Evolutionary conservation across 2,797 vertebrate genomes (phyloP).

Genomic region (Girardinus metallicus): DNA sequence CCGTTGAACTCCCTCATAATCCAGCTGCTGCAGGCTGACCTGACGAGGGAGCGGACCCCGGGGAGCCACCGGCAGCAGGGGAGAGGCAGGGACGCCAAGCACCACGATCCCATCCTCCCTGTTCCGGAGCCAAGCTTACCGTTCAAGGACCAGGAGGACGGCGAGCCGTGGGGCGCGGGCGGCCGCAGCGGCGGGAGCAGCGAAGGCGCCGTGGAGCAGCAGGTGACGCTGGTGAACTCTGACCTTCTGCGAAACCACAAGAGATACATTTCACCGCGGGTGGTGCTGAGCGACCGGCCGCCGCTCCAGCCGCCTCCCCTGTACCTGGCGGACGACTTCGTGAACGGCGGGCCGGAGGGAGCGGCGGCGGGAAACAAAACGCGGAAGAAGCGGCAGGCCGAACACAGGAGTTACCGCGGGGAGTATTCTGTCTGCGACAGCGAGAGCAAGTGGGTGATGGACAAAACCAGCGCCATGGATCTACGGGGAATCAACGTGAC

Average conservation of each 20-base stretch:
- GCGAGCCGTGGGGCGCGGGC: constrained; percentile 43
- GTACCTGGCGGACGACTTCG: constrained; percentile 90
- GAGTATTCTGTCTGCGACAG: constrained; percentile 98
- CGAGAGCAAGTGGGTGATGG: constrained; percentile 94
- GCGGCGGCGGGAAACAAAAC: constrained; percentile 83
- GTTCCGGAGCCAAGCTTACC: constrained; percentile 39
- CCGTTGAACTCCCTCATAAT: constrained; percentile 95
- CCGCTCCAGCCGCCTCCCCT: constrained; percentile 91
- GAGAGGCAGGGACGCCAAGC: constrained; percentile 46
- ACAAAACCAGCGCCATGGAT: constrained; percentile 92
- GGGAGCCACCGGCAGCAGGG: constrained; percentile 66
- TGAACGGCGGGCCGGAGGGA: constrained; percentile 71
- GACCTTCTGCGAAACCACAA: constrained; percentile 92
- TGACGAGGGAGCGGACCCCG: constrained; percentile 83
- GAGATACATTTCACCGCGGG: constrained; percentile 91
- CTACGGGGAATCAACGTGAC: constrained; percentile 86
- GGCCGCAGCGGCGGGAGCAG: constrained; percentile 36
- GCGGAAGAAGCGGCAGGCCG: constrained; percentile 86
- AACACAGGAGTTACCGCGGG: constrained; percentile 92
- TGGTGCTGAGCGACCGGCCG: constrained; percentile 89
- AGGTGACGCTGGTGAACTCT: constrained; percentile 80
- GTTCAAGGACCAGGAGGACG: constrained; percentile 43
- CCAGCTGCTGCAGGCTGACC: constrained; percentile 95
- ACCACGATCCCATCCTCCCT: constrained; percentile 50
- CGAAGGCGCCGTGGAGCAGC: constrained; percentile 71